Percentiles rank a stretch among this genome's conserved stretches.
These are phyloP conservation scores for Acanthopleura granulata DNA, from an alignment of 2,888 invertebrate genomes.

Conservation along the genomic window DNA sequence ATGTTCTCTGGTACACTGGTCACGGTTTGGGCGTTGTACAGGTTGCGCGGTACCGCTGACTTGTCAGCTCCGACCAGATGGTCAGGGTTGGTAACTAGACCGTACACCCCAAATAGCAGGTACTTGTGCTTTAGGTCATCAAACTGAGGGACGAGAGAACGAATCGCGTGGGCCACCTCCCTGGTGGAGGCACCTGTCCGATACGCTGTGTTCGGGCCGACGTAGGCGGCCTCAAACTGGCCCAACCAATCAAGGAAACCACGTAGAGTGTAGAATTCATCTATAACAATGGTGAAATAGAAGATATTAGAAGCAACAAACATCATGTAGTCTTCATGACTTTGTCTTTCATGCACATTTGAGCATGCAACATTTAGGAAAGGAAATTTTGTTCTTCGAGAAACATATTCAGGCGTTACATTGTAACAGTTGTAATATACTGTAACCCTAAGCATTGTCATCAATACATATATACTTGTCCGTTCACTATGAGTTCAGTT, in stretches of 20 bases:
- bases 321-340: neutral
- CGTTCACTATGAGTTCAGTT: no score
- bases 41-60: neutral
- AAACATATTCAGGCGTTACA: no score
- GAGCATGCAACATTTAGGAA: no score
- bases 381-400: no score
- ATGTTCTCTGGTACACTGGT: neutral
- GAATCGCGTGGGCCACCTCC: neutral
- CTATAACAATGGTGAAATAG: neutral
- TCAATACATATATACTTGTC: no score
- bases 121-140: neutral
- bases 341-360: no score
- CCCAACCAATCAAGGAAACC: neutral
- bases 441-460: no score
- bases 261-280: neutral
- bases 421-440: no score
- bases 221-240: neutral
- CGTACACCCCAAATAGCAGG: slow-evolving; percentile 8
- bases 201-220: neutral
- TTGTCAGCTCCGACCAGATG: slow-evolving; percentile 14
- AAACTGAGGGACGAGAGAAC: neutral
- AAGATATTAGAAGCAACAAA: neutral
- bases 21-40: neutral
- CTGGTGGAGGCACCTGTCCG: neutral
- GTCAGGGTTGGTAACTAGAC: neutral